Base-by-base conservation (phyloP, 1,140 invertebrate species). In the Atta texana region DNA sequence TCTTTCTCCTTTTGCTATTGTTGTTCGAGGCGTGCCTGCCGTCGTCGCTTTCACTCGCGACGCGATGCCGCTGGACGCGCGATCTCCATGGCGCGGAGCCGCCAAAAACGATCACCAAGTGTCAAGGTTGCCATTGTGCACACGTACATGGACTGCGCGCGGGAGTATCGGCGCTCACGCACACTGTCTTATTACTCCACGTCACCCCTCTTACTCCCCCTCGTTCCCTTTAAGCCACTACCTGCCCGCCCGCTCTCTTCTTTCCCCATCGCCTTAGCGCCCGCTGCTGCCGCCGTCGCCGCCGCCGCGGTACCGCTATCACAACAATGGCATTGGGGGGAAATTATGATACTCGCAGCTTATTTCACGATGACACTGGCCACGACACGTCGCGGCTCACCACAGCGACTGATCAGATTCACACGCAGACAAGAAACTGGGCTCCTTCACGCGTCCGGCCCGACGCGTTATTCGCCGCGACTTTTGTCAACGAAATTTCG, bases 111-210 rank as follows among this genome's bases (percentile, higher is more conserved):
- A 91, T 92, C 92, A 92, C 87, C 92, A 92, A 94, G 93, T 94
- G 94, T 94, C 93, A 94, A 94, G 93, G 93, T 94, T 94, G 93
- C 93, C 93, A 94, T 94, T 94, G 92, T 93, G 68, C 80, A 93
- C 88, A 89, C 88, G 78, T 80, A 90, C 82, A 74, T 75, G 49
- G 34, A 49, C 69, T 66, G 71, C 72, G 61, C 53, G 77, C 63
- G 21, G 34, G 69, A 7, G 81, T 76, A 88, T 84, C 75, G 61
- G 61, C 87, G 86, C 88, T 34, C 82, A 55, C 87, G 55, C 84
- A 84, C 49, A 82, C 66, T 34, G 28, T 55, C 34, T 14, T 74
- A 6, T n/a, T 21, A 55, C 21, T 18, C 39, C 75, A 49, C 5
- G 39, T 44, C 39, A 8, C 28, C 55, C 82, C 21, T 24, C 59